phyloP scores from a whole-genome alignment of 2,888 invertebrate species.

The Linhomoeus sp. region DNA sequence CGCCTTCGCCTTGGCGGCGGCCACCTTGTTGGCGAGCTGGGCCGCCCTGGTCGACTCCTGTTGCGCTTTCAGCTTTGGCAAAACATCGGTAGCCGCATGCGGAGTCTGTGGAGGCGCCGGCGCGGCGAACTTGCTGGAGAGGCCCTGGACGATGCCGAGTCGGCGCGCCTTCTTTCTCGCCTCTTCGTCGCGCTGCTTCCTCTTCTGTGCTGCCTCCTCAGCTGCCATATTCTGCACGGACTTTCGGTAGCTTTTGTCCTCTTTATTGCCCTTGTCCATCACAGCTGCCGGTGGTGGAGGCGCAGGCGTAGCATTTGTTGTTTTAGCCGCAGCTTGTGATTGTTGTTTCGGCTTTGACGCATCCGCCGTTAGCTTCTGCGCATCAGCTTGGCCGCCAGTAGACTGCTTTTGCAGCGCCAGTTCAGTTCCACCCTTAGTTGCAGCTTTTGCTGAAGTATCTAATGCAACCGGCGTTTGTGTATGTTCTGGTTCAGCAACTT shows the following conservation, averaged over 20 bases:
- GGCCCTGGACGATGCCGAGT: background rate
- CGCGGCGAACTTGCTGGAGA: background rate
- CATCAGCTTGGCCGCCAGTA: too few species aligned
- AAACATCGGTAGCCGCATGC: background rate
- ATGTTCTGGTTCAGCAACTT: too few species aligned
- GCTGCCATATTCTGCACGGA: background rate
- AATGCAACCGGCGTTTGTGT: too few species aligned
- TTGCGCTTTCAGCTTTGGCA: background rate
- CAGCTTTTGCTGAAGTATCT: too few species aligned
- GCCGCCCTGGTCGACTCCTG: too few species aligned
- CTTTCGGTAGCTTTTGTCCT: background rate
- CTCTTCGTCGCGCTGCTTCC: background rate
- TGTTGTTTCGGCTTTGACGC: background rate
- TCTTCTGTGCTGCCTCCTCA: background rate
- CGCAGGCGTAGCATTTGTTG: too few species aligned
- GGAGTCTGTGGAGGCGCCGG: background rate
- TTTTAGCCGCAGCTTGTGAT: background rate
- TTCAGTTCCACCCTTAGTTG: too few species aligned
- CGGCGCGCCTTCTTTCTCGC: background rate
- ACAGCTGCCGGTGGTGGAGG: too few species aligned
- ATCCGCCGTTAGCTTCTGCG: too few species aligned
- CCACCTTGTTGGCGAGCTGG: too few species aligned
- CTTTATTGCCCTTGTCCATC: background rate
- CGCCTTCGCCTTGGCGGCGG: background rate
- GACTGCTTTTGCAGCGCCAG: too few species aligned